Evolutionary conservation across 2,113 vertebrate genomes (phyloP).

Genomic region (Nothoprocta pentlandii): DNA sequence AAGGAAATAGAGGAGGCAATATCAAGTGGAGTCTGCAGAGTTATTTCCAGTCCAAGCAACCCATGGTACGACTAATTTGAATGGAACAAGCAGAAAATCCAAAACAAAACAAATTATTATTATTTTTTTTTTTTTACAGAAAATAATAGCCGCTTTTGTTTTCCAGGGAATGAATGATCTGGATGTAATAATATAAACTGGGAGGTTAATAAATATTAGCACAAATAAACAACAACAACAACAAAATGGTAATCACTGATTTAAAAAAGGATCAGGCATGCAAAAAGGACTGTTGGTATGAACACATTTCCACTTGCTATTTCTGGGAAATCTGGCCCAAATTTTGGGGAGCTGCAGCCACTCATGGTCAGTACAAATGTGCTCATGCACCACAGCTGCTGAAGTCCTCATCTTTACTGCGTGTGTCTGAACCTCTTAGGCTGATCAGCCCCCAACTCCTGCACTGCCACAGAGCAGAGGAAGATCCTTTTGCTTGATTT

Average conservation of each 20-base stretch:
- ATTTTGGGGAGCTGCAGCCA: not conserved
- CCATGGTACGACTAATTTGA: not conserved
- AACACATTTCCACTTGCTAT: not conserved
- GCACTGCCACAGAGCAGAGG: not conserved
- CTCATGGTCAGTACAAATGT: accelerated
- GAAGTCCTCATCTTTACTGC: not conserved
- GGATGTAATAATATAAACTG: not conserved
- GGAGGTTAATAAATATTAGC: not conserved
- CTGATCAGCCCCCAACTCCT: not conserved
- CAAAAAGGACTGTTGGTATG: not conserved
- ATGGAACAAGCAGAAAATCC: not conserved
- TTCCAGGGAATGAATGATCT: not conserved
- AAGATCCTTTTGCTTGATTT: not conserved
- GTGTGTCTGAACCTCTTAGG: not conserved
- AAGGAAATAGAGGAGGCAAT: conserved; percentile 1
- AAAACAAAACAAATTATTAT: not conserved
- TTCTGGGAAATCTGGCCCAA: not conserved
- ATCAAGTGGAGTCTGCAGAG: not conserved
- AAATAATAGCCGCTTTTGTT: accelerated
- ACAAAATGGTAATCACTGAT: not conserved
- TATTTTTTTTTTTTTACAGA: not conserved
- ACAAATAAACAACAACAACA: too few relatives aligned
- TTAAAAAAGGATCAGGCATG: not conserved
- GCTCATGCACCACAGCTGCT: not conserved
- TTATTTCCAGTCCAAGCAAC: not conserved